A percentile compares a stretch with the other conserved stretches of the same genome.
These are phyloP conservation scores for Tolypeutes matacus DNA, from an alignment of 2,797 vertebrate species.

Conservation along the genomic window DNA sequence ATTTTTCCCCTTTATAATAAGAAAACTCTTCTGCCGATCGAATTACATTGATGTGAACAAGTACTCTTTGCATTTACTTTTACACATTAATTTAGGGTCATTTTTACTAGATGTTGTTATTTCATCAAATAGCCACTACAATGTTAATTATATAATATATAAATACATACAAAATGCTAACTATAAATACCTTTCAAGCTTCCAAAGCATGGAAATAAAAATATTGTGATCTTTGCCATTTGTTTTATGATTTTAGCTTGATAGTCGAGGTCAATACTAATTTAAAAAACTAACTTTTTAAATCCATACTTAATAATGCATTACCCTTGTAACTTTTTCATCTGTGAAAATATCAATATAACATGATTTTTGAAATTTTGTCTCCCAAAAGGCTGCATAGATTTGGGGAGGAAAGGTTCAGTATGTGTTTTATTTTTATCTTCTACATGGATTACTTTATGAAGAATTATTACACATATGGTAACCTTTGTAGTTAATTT, in stretches of 20 bases:
- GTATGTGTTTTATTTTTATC: background rate
- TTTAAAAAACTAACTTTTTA: slow-evolving; percentile 10
- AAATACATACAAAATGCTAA: background rate
- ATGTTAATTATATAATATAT: background rate
- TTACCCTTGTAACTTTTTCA: background rate
- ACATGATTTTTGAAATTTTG: background rate
- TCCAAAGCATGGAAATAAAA: background rate
- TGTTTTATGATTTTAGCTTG: background rate
- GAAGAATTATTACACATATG: background rate
- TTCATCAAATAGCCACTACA: background rate
- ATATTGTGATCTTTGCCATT: background rate
- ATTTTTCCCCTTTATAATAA: background rate
- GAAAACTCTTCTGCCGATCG: background rate
- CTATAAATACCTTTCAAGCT: background rate
- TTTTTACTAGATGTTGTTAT: background rate
- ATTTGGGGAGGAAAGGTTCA: background rate
- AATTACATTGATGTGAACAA: background rate
- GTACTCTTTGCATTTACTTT: background rate
- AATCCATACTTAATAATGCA: background rate
- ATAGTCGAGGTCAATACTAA: background rate
- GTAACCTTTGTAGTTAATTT: background rate
- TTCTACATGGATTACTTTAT: background rate
- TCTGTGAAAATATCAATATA: slow-evolving; percentile 20
- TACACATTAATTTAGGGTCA: background rate
- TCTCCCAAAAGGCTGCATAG: background rate